phyloP scores from a whole-genome alignment of 2,888 invertebrate species.

The Hermaeophaga mercurialis region DNA sequence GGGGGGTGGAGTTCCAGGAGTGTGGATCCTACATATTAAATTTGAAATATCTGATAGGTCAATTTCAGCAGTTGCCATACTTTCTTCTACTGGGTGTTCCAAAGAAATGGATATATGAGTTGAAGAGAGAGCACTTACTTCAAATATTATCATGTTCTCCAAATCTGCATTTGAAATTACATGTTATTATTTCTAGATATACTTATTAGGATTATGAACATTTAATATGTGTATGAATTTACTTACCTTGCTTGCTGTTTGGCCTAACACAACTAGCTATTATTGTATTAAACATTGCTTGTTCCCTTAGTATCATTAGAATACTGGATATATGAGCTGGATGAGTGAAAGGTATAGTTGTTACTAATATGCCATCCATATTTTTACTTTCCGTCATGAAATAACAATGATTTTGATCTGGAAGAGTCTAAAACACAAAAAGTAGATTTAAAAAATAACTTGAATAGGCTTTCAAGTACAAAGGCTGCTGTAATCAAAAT shows the following conservation, averaged over 20 bases:
- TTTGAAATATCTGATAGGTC: conserved; percentile 81
- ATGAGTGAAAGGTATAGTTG: conserved; percentile 89
- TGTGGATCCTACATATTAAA: conserved; percentile 78
- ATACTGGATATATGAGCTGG: conserved; percentile 91
- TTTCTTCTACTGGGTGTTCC: conserved; percentile 91
- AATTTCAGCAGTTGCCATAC: conserved; percentile 90
- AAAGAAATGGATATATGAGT: conserved; percentile 88
- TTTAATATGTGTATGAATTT: conserved; percentile 7
- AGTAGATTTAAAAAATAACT: too few relatives aligned
- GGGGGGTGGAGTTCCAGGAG: conserved; percentile 59
- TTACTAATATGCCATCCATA: conserved; percentile 76
- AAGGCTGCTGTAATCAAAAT: too few relatives aligned
- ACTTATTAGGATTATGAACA: conserved; percentile 2
- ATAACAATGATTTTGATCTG: conserved; percentile 93
- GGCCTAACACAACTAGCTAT: conserved; percentile 87
- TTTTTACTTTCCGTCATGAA: conserved; percentile 84
- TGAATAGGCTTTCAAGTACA: too few relatives aligned
- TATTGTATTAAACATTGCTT: conserved; percentile 89
- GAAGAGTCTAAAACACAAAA: conserved; percentile 75
- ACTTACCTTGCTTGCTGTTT: conserved; percentile 76
- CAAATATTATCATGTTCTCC: conserved; percentile 84
- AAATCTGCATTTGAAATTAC: conserved; percentile 60
- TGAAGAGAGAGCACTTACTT: conserved; percentile 88
- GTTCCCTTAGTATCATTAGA: conserved; percentile 81
- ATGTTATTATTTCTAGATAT: not conserved